Evolutionary conservation across 2,113 vertebrate genomes (phyloP), one percentile per base, ranked within the genome.

Genomic region (Mixornis gularis): DNA sequence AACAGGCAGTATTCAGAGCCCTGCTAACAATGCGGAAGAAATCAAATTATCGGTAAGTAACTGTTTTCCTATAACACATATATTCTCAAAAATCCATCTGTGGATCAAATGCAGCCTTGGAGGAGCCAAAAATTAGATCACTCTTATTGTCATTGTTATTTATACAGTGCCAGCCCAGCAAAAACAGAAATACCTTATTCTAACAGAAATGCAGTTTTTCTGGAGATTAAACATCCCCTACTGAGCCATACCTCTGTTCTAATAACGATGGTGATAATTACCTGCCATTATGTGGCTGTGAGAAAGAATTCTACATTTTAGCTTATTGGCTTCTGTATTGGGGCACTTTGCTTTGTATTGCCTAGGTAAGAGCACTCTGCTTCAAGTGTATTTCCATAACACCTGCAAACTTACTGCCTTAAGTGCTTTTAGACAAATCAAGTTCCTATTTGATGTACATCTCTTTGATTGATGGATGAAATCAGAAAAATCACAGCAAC

Each of bases 11-110:
- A 77, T 76, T 24, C 40, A 93, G 62, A 96, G 81, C 58, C 63
- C 87, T 63, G 49, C 95, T 66, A 68, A 58, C 41, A 69, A 29
- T 56, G 79, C 60, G 0, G 94, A 95, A 63, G 96, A 96, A 71
- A 82, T 68, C 27, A 87, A 95, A 71, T 89, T 86, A 69, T 22
- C 87, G 13, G 98, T 98, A 92, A 98, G 97, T 97, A 80, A 51
- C 58, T 84, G 14, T 63, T 94, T 87, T 79, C 51, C 58, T 77
- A 2, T 62, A 69, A 81, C 12, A 55, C 13, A 12, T 36, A 38
- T 36, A 41, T 65, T 48, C 30, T 63, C 66, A 74, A 76, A 91
- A 49, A 66, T 78, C 44, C 44, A 34, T 58, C 51, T 71, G 44
- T n/a, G 18, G 49, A 83, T 30, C 34, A 86, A 74, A 40, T 64